Percentiles rank a stretch among this genome's conserved stretches.
phyloP scores from a whole-genome alignment of 2,797 vertebrate species.

The Melanotaenia maccullochi region DNA sequence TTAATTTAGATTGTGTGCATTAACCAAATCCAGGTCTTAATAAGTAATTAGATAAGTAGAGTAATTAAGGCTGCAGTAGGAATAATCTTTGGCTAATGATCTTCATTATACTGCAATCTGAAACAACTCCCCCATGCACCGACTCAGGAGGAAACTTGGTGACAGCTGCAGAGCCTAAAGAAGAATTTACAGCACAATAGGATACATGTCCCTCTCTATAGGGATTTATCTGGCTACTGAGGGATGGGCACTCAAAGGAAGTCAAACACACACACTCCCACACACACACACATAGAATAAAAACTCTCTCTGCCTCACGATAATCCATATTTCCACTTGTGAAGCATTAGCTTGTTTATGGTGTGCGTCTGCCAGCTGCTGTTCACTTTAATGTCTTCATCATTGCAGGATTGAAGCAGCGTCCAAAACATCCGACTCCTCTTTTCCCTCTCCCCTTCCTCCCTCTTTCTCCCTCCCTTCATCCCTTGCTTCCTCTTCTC shows the following conservation, averaged over 20 bases:
- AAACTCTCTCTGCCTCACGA: constrained; percentile 58
- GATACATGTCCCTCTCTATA: constrained; percentile 30
- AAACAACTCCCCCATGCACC: constrained; percentile 65
- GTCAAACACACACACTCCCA: constrained; percentile 14
- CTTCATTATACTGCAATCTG: constrained; percentile 72
- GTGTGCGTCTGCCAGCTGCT: constrained; percentile 76
- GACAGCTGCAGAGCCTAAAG: constrained; percentile 57
- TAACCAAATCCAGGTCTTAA: constrained; percentile 70
- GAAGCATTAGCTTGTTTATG: constrained; percentile 71
- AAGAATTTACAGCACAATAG: constrained; percentile 43
- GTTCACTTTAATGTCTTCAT: constrained; percentile 80
- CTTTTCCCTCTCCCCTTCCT: constrained; percentile 6
- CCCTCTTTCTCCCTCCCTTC: not conserved
- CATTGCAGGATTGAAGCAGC: constrained; percentile 63
- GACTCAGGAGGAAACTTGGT: constrained; percentile 57
- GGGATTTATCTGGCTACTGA: constrained; percentile 50
- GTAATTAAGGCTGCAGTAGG: constrained; percentile 74
- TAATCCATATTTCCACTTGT: constrained; percentile 69
- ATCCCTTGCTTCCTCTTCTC: constrained; percentile 3
- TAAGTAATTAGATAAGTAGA: constrained; percentile 75
- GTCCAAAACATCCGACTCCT: constrained; percentile 57
- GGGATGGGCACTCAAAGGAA: constrained; percentile 38
- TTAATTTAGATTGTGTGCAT: constrained; percentile 70
- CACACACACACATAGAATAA: constrained; percentile 19
- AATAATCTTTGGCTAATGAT: constrained; percentile 77